phyloP scores from a whole-genome alignment of 2,113 vertebrate genomes.

The Rana temporaria region DNA sequence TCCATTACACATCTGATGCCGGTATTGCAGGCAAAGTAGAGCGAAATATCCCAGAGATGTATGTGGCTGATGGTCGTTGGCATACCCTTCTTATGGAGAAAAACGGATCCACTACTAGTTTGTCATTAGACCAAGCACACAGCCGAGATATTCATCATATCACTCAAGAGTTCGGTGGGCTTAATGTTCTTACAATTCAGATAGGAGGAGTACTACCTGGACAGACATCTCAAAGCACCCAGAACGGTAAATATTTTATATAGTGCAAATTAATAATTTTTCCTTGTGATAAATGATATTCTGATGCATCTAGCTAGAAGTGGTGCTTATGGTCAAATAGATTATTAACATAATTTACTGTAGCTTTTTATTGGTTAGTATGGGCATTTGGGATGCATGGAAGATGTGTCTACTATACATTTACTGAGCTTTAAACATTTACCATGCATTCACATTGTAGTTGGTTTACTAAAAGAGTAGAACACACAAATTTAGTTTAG shows the following conservation, averaged over 20 bases:
- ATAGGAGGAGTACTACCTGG: constrained; percentile 88
- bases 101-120: constrained; percentile 80
- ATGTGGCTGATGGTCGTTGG: constrained; percentile 90
- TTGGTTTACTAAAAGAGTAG: too few relatives aligned
- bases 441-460: too few relatives aligned
- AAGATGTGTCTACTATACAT: too few relatives aligned
- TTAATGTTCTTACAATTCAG: constrained; percentile 85
- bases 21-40: constrained; percentile 93
- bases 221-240: constrained; percentile 76
- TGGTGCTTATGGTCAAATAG: too few relatives aligned
- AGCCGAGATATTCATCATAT: constrained; percentile 78
- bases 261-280: not conserved
- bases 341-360: too few relatives aligned
- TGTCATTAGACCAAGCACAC: constrained; percentile 78
- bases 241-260: constrained; percentile 75
- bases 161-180: constrained; percentile 93
- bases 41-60: constrained; percentile 81
- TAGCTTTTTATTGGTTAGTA: too few relatives aligned
- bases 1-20: constrained; percentile 90
- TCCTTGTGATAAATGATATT: not conserved
- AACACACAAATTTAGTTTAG: too few relatives aligned
- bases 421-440: too few relatives aligned
- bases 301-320: not conserved
- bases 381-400: too few relatives aligned
- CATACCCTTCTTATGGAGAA: constrained; percentile 84